These are phyloP conservation scores for Paramuricea clavata DNA, from an alignment of 92 coral and sea anemone genomes.

Conservation along the genomic window DNA sequence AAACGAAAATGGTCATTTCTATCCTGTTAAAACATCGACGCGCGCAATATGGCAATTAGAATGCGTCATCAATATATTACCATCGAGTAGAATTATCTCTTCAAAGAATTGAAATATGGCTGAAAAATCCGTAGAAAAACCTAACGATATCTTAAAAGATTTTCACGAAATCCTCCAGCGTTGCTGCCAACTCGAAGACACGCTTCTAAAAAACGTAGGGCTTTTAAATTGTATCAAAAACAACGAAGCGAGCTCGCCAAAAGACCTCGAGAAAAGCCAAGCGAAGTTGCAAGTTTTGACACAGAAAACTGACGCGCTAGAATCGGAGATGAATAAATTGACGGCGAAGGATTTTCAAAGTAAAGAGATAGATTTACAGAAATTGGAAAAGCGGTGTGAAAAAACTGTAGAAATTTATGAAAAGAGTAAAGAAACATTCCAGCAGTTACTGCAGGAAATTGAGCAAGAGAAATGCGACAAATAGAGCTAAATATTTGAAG, in stretches of 20 bases:
- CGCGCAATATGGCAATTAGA: background rate
- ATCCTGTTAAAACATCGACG: background rate
- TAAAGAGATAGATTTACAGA: background rate
- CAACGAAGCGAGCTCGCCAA: background rate
- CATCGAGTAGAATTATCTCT: background rate
- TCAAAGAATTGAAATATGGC: background rate
- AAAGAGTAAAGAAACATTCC: background rate
- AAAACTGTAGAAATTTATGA: background rate
- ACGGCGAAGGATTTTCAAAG: background rate
- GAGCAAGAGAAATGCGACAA: background rate
- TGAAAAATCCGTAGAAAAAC: slow-evolving; percentile 10
- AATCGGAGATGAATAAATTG: background rate
- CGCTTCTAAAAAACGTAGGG: slow-evolving; percentile 13
- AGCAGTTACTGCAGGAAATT: background rate
- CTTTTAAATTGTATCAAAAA: slow-evolving; percentile 21
- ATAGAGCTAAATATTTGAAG: background rate
- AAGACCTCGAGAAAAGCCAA: slow-evolving; percentile 16
- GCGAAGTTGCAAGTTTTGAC: slow-evolving; percentile 18
- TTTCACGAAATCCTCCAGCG: slow-evolving; percentile 46
- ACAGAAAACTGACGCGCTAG: background rate
- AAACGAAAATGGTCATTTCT: too few species aligned
- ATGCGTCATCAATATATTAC: background rate
- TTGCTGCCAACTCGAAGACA: slow-evolving; percentile 39
- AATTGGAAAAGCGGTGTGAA: background rate
- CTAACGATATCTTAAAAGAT: slow-evolving; percentile 8